Base-by-base conservation (phyloP, 2,113 vertebrate species). In the Girardinichthys multiradiatus region DNA sequence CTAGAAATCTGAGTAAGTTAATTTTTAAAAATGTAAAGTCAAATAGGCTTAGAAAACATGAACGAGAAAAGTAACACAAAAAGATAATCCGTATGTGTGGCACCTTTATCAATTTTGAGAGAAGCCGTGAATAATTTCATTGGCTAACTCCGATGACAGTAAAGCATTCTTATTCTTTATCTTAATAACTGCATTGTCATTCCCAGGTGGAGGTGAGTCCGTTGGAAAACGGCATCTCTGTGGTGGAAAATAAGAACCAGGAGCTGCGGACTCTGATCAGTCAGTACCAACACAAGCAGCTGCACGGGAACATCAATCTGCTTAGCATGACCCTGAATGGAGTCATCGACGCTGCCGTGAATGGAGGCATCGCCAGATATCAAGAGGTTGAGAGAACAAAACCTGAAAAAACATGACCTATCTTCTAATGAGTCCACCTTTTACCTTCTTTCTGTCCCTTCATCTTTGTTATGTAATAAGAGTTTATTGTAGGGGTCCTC, bases 291-390 rank as follows among this genome's bases (percentile, higher is more conserved):
- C 97, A 97, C 90, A 97, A 97, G 79, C 98, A 97, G 87, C 96
- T 96, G 68, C 96, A 99, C 1, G 94, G 96, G 39, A 99, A 99
- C 93, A 94, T 99, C 90, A 99, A 98, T 93, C 94, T 99, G 79
- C 97, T 99, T 87, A 99, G 98, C 92, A 99, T 99, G 98, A 99
- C 97, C 64, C 96, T 99, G 70, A 99, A 99, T 1, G 98, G 98
- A 4, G 98, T 99, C 85, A 98, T 99, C 28, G 97, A 99, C 64
- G 98, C 98, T 0, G 97, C 98, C 0, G 98, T 99, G 29, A 99
- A 99, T 6, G 98, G 98, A 17, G 98, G 98, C 86, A 96, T 99
- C 48, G 97, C 98, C 2, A 93, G 98, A 66, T 99, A 99, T 92
- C 98, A 99, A 82, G 98, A 99, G 96, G 98, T 99, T 14, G 1